A percentile compares a stretch with the other conserved stretches of the same genome.
phyloP scores from a whole-genome alignment of 2,113 vertebrate genomes.

The Macaca fascicularis region T2T-MFA8v1.1 NC_088387.1:100935001-100935500 shows the following conservation, averaged over 20 bases:
- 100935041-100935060: too few relatives aligned
- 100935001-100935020: too few relatives aligned
- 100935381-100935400: not conserved
- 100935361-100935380: not conserved
- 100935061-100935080: too few relatives aligned
- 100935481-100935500: too few relatives aligned
- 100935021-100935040: too few relatives aligned
- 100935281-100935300: not conserved
- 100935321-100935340: not conserved
- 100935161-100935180: too few relatives aligned
- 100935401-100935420: not conserved
- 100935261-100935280: not conserved
- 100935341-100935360: not conserved
- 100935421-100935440: not conserved
- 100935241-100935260: not conserved
- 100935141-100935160: too few relatives aligned
- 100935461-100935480: too few relatives aligned
- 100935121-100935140: too few relatives aligned
- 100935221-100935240: not conserved
- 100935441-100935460: too few relatives aligned
- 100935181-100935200: not conserved
- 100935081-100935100: too few relatives aligned
- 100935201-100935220: not conserved
- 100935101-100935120: too few relatives aligned
- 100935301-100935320: not conserved